Evolutionary conservation across 2,797 vertebrate species (phyloP), one percentile per base, ranked within the genome.

Genomic region (Anguilla megastoma): DNA sequence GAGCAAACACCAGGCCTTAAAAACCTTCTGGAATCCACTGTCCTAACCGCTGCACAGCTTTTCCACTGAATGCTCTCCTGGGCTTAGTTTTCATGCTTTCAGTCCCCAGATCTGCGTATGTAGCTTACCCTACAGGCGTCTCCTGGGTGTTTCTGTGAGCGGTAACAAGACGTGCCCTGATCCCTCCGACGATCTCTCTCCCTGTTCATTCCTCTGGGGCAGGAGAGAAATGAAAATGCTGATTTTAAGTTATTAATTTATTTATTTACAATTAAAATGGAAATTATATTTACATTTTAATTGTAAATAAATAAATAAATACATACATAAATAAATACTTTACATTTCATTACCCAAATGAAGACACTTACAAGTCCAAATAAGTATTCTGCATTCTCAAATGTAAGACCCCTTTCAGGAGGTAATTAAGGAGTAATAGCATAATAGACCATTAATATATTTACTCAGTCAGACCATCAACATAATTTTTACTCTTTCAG

Each of bases 171-270:
- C 0, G 93, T 88, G 4, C 4, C 86, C 14, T 27, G 69, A 45
- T 50, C 84, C 24, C 33, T 33, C 27, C 36, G 58, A 16, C 7
- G 10, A 10, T 66, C 85, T 9, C 58, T 90, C 80, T 93, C 91
- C 89, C 94, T 71, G 58, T 94, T 92, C 90, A 93, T 91, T 90
- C 93, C 94, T 86, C 94, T 94, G 87, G 14, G 36, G 27, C 48
- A 58, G 48, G 48, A 54, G 66, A 88, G 58, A 90, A 58, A 71
- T 48, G 6, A 30, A 9, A 54, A 1, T 84, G 30, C 33, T 56
- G 2, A 86, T 41, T 66, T 36, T 76, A 18, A 76, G 3, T 48
- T 50, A n/a, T n/a, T n/a, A 21, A 36, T 36, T 79, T 36, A 16
- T 45, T 45, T 45, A 45, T 45, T 45, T 18, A 4, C 21, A 16